A percentile compares a stretch with the other conserved stretches of the same genome.
Conservation (phyloP, 2,888 invertebrate genomes). For the Aethes cnicana region DNA sequence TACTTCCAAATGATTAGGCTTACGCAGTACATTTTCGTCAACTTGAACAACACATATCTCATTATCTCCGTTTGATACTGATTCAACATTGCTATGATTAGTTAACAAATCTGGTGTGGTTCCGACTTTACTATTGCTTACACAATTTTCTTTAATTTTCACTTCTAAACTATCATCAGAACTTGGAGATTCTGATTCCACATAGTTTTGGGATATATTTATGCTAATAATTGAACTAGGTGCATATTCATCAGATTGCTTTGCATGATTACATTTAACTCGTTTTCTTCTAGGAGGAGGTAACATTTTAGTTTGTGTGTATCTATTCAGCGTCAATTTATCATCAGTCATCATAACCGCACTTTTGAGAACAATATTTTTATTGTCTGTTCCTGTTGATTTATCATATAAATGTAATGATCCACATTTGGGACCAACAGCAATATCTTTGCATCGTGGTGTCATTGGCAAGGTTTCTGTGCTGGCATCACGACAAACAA, state of each 20-base stretch:
- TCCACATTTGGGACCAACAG: constrained; percentile 62
- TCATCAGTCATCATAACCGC: constrained; percentile 70
- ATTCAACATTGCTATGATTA: constrained; percentile 78
- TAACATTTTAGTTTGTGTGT: constrained; percentile 61
- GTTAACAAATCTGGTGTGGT: constrained; percentile 82
- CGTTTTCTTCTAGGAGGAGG: constrained; percentile 65
- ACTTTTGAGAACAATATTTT: constrained; percentile 51
- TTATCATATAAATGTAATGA: constrained; percentile 57
- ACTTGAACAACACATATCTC: background rate
- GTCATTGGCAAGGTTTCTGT: constrained; percentile 72
- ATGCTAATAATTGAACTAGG: constrained; percentile 80
- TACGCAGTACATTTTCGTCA: background rate
- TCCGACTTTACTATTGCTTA: constrained; percentile 41
- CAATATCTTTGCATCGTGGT: constrained; percentile 73
- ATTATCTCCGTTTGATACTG: constrained; percentile 38
- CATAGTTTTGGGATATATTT: constrained; percentile 82
- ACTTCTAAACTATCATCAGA: constrained; percentile 77
- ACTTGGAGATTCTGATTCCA: constrained; percentile 66
- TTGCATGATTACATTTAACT: constrained; percentile 43
- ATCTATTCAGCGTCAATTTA: constrained; percentile 48
- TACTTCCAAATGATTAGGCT: background rate
- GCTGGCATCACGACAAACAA: constrained; percentile 56
- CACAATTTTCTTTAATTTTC: constrained; percentile 22
- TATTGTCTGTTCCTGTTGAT: constrained; percentile 60
- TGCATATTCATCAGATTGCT: constrained; percentile 50